phyloP scores from a whole-genome alignment of 2,113 vertebrate species.

The Eublepharis macularius region DNA sequence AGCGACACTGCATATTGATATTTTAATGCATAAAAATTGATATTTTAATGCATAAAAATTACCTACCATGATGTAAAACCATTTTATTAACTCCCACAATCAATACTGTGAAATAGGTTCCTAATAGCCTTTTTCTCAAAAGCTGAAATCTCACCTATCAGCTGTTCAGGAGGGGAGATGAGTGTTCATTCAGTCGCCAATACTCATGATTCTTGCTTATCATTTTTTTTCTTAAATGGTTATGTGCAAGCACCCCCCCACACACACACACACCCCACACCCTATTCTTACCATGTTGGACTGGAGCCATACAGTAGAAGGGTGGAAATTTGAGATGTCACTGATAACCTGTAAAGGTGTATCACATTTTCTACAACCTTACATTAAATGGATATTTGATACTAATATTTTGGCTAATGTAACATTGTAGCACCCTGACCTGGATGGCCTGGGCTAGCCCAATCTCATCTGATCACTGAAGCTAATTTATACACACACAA shows the following conservation, averaged over 20 bases:
- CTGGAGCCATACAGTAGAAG: no score
- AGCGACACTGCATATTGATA: neutral
- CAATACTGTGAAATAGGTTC: neutral
- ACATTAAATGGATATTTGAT: no score
- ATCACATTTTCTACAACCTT: no score
- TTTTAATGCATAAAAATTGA: constrained; percentile 2
- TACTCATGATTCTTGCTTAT: neutral
- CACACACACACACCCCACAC: no score
- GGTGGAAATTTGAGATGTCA: no score
- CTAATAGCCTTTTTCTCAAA: neutral
- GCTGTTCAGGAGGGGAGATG: neutral
- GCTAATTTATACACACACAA: no score
- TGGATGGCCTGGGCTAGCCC: no score
- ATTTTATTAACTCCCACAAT: neutral
- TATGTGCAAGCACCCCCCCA: neutral
- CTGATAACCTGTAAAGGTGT: no score
- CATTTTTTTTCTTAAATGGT: neutral
- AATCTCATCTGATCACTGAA: no score
- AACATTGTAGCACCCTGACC: no score
- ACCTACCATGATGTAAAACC: neutral
- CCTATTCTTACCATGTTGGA: no score
- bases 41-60: constrained; percentile 2
- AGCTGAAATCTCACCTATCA: neutral
- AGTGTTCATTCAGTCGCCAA: neutral
- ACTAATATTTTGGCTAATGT: no score